Evolutionary conservation across 2,797 vertebrate genomes (phyloP), one percentile per base, ranked within the genome.

Genomic region (Aphelocoma californica): DNA sequence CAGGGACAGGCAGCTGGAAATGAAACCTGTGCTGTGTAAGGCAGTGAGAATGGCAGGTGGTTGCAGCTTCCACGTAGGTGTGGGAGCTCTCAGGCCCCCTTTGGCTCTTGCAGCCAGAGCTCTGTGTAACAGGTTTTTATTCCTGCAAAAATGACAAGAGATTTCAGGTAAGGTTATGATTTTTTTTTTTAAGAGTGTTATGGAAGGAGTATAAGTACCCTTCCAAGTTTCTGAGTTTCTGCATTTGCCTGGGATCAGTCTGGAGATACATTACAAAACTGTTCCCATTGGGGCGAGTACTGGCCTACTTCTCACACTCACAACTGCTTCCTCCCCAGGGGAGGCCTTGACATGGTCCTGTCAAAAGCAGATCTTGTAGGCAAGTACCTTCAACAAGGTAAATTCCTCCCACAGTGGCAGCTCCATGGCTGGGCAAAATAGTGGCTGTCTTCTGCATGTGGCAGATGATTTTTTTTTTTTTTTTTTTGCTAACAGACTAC

Each of bases 281-380:
- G 4, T 74, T 88, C 44, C 23, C 26, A 1, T 5, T 70, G 32
- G 36, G 32, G 14, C 0, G 1, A 53, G 38, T 8, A 2, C 36
- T 79, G 42, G 13, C 32, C 23, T 48, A 5, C 26, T 81, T 75
- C 17, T 40, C 8, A 3, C 20, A 34, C 29, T 51, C 57, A 5
- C 24, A 75, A 2, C 36, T 53, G 20, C 50, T 58, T 69, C n/a
- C 4, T 28, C 12, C 50, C 54, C 36, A 20, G 5, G 28, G 47
- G 28, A 86, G 25, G 29, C 45, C 23, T 90, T 83, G 69, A 2
- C 14, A 1, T 25, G 32, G 12, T 72, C 54, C 51, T 61, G 8
- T 34, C 42, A 51, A 20, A 50, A 61, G 28, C 48, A 72, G 47
- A 62, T 40, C n/a, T 31, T 72, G 51, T 23, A 48, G 75, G 36